Base-by-base conservation (phyloP, 2,888 invertebrate species). In the Trypoxylon attenuatum region DNA sequence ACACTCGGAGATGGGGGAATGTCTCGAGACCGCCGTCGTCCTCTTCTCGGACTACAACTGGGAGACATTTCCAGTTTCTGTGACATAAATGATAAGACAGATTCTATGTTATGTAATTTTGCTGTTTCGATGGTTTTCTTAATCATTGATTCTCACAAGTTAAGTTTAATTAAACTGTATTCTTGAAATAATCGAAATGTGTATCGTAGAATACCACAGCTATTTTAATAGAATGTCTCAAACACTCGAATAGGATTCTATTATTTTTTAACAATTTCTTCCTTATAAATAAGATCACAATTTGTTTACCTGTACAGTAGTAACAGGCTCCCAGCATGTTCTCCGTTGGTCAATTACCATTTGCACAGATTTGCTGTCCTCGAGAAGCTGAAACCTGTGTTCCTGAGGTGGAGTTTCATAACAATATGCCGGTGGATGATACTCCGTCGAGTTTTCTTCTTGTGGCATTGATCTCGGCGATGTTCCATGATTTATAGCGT, bases 1-100 rank as follows among this genome's bases (percentile, higher is more conserved):
- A 92, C 88, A 0, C 88, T 89, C 18, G 91, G 90, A 69, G 86
- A 92, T 73, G 89, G 90, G 75, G 84, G 90, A 0, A 86, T 83
- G 49, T 86, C 85, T 0, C 83, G 76, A 5, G 84, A 84, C 56
- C 84, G 82, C 42, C 85, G 78, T 21, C 82, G 78, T 21, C 84
- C 83, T 55, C 82, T 78, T 21, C 84, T 77, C 0, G 86, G 85
- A 53, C 85, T 85, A 22, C 77, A 79, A 0, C 76, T 77, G 0
- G 83, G 84, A 0, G 84, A 83, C 2, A 73, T 60, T n/a, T 74
- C 71, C n/a, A 65, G 61, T 69, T 81, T 79, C 80, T 82, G 46
- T 0, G 10, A 33, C 46, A 21, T 33, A n/a, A 33, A 29, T 5
- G 5, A 2, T 1, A 1, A n/a, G n/a, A n/a, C n/a, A n/a, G n/a